Evolutionary conservation across 2,888 invertebrate species (phyloP), one percentile per base, ranked within the genome.

Genomic region (Lacanobia wlatinum): DNA sequence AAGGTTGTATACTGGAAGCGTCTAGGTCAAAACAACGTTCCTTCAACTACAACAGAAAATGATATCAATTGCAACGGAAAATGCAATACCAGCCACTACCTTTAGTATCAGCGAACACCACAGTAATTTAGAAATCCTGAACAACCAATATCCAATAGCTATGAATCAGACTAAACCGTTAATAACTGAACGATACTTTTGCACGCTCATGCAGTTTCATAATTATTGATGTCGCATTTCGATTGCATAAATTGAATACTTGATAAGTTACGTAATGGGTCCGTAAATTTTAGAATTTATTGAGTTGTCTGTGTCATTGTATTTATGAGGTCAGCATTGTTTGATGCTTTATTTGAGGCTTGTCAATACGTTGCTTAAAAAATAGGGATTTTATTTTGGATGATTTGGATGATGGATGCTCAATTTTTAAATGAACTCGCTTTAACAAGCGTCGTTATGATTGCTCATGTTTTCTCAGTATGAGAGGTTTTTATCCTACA

Each of bases 161-260:
- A 58, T 82, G 52, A 82, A 83, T 83, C 80, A 78, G 28, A 69
- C 61, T 75, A 68, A 70, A 59, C 56, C 52, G 71, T 82, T 84
- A 77, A 59, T 68, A 70, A 69, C 48, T 65, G 73, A 84, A 84
- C 66, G 82, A 77, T 70, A 82, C 72, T 78, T 73, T 71, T 78
- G 74, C 84, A 83, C 74, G 82, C 50, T 70, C 71, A 74, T 82
- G 78, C 73, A 72, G 69, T 84, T 73, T 61, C 78, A 72, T 84
- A 73, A 82, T 82, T 71, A 73, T 84, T 82, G 70, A 68, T 82
- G 70, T 61, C 55, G 46, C 53, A 63, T 69, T 66, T 55, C 21
- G 68, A 59, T 83, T 73, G 68, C 62, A 74, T 83, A 69, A 83
- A 80, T 83, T 80, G 68, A 74, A 80, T 83, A 74, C 59, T 80